These are phyloP conservation scores for Criorhina ranunculi DNA, from an alignment of 2,888 invertebrate species.

Conservation along the genomic window DNA sequence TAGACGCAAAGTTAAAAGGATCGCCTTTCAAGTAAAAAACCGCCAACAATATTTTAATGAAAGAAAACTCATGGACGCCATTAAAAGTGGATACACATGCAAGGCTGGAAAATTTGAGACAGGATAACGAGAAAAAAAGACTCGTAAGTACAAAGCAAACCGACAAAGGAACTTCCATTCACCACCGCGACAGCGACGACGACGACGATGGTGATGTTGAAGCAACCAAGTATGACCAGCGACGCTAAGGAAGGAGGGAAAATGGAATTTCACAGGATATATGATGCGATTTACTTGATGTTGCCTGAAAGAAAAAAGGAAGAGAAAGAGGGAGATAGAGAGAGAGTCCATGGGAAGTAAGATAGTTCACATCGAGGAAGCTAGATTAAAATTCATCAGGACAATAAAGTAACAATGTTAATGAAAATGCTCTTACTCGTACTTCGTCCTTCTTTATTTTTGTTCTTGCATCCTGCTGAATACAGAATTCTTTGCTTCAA, in stretches of 20 bases:
- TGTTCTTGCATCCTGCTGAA: not conserved
- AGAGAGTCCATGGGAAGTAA: conserved; percentile 6
- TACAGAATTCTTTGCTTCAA: too few species aligned
- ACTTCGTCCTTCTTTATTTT: not conserved
- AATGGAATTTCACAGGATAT: conserved; percentile 62
- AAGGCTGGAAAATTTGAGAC: conserved; percentile 33
- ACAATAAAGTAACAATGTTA: conserved; percentile 78
- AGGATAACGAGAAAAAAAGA: conserved; percentile 26
- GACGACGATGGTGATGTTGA: conserved; percentile 5
- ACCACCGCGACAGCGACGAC: conserved; percentile 43
- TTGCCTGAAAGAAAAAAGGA: conserved; percentile 14
- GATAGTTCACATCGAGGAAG: conserved; percentile 58
- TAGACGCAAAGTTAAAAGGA: conserved; percentile 83
- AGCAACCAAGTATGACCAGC: not conserved
- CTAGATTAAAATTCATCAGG: conserved; percentile 78
- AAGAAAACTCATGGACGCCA: conserved; percentile 73
- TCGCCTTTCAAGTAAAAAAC: conserved; percentile 82
- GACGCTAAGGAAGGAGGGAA: conserved; percentile 8
- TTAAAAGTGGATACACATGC: conserved; percentile 61
- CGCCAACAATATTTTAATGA: conserved; percentile 82
- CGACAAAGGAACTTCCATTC: conserved; percentile 66
- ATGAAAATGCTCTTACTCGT: conserved; percentile 76
- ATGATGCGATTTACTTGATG: conserved; percentile 70
- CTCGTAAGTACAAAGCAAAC: conserved; percentile 58
- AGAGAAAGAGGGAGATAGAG: conserved; percentile 15